phyloP scores from a whole-genome alignment of 2,113 vertebrate genomes.

The Collichthys lucidus region DNA sequence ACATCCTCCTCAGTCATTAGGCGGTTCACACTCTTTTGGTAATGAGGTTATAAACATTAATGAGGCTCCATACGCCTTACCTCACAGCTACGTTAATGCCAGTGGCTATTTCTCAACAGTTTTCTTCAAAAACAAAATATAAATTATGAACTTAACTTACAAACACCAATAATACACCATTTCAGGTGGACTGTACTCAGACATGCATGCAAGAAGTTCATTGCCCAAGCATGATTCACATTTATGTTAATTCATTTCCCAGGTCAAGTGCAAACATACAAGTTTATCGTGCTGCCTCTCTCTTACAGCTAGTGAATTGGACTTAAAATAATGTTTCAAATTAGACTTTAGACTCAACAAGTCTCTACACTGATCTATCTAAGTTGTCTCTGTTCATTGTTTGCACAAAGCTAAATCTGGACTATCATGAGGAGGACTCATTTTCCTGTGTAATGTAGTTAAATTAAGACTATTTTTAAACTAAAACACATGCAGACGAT shows the following conservation, averaged over 20 bases:
- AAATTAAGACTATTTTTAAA: not conserved
- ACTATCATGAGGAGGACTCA: not conserved
- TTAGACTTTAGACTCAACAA: not conserved
- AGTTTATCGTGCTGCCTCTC: no score
- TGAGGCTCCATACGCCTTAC: not conserved
- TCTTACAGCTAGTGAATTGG: no score
- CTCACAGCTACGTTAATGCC: no score
- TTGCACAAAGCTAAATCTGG: conserved; percentile 2
- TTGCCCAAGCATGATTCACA: no score
- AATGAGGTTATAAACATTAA: not conserved
- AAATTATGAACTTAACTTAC: no score
- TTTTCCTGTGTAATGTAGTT: conserved; percentile 1
- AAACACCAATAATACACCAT: no score
- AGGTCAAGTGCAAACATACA: no score
- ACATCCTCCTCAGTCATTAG: not conserved
- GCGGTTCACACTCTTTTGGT: not conserved
- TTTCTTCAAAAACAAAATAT: no score
- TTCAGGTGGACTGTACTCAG: no score
- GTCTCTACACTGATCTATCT: not conserved
- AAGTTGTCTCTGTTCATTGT: not conserved
- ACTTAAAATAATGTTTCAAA: not conserved
- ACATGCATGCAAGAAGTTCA: no score
- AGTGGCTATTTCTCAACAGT: no score
- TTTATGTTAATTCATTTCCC: no score
- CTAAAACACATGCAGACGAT: not conserved